Evolutionary conservation across 2,113 vertebrate species (phyloP).

Genomic region (Gambusia affinis): DNA sequence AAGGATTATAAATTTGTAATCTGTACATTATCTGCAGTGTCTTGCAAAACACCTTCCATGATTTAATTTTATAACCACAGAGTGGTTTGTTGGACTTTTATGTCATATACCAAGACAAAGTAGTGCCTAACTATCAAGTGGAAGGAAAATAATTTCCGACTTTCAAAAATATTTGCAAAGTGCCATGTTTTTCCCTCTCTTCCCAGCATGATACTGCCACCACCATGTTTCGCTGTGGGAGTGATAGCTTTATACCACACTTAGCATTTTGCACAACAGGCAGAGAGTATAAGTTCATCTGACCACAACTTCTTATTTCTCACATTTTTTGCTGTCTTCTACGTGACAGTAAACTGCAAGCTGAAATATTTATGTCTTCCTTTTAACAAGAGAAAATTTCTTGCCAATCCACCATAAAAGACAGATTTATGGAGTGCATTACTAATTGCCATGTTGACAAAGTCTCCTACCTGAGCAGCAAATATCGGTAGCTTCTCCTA

Average conservation of each 20-base stretch:
- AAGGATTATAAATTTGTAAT: slow-evolving; percentile 19
- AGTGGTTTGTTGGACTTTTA: not conserved
- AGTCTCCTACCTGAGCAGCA: not conserved
- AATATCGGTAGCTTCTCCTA: not conserved
- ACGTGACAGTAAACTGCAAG: not conserved
- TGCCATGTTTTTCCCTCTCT: not conserved
- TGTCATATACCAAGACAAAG: not conserved
- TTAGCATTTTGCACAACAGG: not conserved
- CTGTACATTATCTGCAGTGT: not conserved
- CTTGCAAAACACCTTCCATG: not conserved
- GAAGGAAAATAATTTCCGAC: not conserved
- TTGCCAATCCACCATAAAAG: not conserved
- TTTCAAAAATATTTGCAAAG: not conserved
- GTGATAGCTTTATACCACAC: not conserved
- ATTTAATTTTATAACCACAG: no score
- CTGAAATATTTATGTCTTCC: not conserved
- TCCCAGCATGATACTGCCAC: not conserved
- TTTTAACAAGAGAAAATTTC: not conserved
- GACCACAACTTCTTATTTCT: not conserved
- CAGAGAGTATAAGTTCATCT: not conserved
- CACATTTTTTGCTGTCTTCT: not conserved
- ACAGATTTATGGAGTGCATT: not conserved
- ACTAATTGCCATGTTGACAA: not conserved
- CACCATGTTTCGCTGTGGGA: not conserved
- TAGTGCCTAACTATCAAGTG: not conserved